phyloP scores from a whole-genome alignment of 2,113 vertebrate genomes.

The Calidris pygmaea region DNA sequence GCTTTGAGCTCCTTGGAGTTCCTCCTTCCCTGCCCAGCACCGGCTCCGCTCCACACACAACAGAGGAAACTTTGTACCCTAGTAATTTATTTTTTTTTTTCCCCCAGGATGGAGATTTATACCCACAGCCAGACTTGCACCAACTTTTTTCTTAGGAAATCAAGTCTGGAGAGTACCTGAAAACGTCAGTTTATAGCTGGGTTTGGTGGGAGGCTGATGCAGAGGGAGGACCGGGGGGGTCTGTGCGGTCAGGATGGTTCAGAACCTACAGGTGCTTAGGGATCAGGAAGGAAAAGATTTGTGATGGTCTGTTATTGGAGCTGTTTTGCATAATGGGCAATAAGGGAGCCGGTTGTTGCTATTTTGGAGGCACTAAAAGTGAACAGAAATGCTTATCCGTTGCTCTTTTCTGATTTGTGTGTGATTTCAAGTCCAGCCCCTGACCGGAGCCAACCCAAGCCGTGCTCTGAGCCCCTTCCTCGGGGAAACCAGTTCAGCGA shows the following conservation, averaged over 20 bases:
- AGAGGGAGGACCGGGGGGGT: neutral
- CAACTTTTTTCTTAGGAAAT: neutral
- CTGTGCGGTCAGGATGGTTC: neutral
- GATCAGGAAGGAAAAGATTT: neutral
- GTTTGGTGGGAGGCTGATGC: neutral
- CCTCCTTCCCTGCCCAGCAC: neutral
- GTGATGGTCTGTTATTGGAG: neutral
- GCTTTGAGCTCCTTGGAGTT: neutral
- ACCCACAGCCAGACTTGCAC: rapidly evolving
- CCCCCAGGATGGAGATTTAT: neutral
- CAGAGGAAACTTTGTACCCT: neutral
- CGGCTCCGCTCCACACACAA: rapidly evolving
- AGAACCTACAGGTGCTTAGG: neutral
- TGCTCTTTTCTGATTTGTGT: neutral
- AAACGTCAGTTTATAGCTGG: neutral
- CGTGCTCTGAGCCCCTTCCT: neutral
- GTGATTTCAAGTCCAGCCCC: neutral
- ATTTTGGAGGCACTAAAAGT: neutral
- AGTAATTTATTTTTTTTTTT: neutral
- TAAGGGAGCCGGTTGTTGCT: neutral
- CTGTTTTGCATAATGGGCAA: neutral
- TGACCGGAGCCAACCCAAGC: neutral
- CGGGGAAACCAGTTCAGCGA: neutral
- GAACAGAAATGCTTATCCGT: neutral
- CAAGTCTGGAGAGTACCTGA: neutral